Conservation (phyloP, 2,888 invertebrate species). For the Monochamus alternatus region DNA sequence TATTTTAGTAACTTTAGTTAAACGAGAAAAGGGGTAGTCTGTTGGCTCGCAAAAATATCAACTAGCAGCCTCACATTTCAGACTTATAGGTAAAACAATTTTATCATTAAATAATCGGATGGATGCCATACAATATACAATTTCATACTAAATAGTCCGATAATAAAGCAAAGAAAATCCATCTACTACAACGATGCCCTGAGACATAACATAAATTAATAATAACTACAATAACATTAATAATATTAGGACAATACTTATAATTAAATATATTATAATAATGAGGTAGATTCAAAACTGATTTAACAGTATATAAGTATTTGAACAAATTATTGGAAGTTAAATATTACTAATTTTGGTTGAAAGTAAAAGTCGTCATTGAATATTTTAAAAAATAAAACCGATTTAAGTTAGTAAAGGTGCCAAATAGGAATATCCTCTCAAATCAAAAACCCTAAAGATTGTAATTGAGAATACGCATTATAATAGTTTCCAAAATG, state of each 20-base stretch:
- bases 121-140: slow-evolving; percentile 40
- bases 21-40: slow-evolving; percentile 51
- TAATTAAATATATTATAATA: slow-evolving; percentile 58
- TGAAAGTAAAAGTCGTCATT: slow-evolving; percentile 15
- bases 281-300: slow-evolving; percentile 66
- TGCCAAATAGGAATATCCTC: neutral
- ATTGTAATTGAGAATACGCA: too few species aligned
- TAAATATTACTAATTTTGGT: slow-evolving; percentile 34
- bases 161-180: slow-evolving; percentile 42
- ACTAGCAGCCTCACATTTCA: slow-evolving; percentile 68
- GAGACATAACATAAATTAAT: slow-evolving; percentile 65
- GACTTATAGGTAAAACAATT: slow-evolving; percentile 64
- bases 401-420: neutral
- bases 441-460: slow-evolving; percentile 18
- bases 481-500: neutral
- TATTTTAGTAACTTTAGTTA: slow-evolving; percentile 21
- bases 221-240: slow-evolving; percentile 56
- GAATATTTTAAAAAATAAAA: slow-evolving; percentile 10
- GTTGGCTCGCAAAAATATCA: slow-evolving; percentile 66
- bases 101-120: slow-evolving; percentile 45
- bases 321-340: slow-evolving; percentile 56
- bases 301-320: slow-evolving; percentile 60
- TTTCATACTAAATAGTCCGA: slow-evolving; percentile 52
- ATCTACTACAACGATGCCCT: slow-evolving; percentile 62
- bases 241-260: slow-evolving; percentile 63